Evolutionary conservation across 2,888 invertebrate species (phyloP).

Genomic region (Stratiomys singularior): DNA sequence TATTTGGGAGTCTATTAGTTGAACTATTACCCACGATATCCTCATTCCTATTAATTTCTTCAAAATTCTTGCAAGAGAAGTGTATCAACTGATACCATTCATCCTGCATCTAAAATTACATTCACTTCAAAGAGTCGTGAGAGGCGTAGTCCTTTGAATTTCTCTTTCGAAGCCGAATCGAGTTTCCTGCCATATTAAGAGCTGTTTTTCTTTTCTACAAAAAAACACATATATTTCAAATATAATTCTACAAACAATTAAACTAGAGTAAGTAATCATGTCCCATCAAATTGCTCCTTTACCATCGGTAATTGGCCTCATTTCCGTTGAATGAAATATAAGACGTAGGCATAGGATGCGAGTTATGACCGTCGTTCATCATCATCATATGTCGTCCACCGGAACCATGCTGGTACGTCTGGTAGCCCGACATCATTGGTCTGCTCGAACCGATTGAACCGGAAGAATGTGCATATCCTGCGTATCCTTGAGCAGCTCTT

Average conservation of each 20-base stretch:
- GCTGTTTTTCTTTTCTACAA: constrained; percentile 2
- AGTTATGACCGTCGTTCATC: constrained; percentile 35
- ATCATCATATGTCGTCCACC: constrained; percentile 24
- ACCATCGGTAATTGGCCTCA: constrained; percentile 17
- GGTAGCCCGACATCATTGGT: constrained; percentile 26
- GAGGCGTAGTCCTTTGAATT: no score
- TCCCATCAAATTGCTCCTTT: neutral
- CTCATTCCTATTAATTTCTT: no score
- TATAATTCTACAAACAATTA: constrained; percentile 7
- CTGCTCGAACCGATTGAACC: neutral
- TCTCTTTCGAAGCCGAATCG: no score
- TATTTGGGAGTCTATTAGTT: no score
- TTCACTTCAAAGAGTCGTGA: no score
- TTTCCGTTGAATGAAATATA: constrained; percentile 20
- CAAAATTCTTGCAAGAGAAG: no score
- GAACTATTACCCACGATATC: no score
- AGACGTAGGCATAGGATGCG: constrained; percentile 21
- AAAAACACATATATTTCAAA: neutral
- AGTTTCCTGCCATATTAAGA: no score
- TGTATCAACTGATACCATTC: no score
- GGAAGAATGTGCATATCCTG: constrained; percentile 13
- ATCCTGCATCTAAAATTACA: no score
- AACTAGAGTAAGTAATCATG: neutral
- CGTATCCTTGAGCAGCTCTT: constrained; percentile 12
- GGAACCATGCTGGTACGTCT: neutral